These are phyloP conservation scores for Trissolcus japonicus DNA, from an alignment of 2,888 invertebrate genomes.

Conservation along the genomic window DNA sequence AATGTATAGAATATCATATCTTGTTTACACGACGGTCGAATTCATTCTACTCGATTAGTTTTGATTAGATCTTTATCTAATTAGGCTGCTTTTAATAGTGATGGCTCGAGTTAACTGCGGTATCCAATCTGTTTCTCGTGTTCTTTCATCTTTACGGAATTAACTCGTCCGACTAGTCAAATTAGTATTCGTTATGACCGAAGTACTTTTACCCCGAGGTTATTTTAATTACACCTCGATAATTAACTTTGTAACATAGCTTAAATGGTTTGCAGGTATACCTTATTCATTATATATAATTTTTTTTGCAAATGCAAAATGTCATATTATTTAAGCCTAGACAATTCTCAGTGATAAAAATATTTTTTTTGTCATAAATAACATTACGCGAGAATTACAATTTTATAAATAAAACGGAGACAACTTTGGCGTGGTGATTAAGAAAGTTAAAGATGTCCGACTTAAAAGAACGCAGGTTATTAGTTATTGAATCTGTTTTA, in stretches of 20 bases:
- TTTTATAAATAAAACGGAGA: too few species aligned
- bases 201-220: not conserved
- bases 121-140: not conserved
- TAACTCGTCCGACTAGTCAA: conserved; percentile 6
- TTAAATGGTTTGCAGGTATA: not conserved
- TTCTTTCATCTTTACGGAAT: conserved; percentile 1
- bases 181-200: conserved; percentile 1
- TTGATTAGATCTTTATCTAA: conserved; percentile 4
- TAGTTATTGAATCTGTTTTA: too few species aligned
- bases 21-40: not conserved
- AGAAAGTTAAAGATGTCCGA: too few species aligned
- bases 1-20: conserved; percentile 3
- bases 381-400: too few species aligned
- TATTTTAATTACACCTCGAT: too few species aligned
- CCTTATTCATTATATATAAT: not conserved
- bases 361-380: too few species aligned
- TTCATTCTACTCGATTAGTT: conserved; percentile 2
- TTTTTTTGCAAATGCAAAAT: not conserved
- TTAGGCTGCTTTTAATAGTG: conserved; percentile 5
- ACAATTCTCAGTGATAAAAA: too few species aligned
- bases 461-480: too few species aligned
- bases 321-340: too few species aligned
- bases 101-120: too few species aligned
- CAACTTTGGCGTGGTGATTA: too few species aligned
- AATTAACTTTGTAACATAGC: too few species aligned